These are phyloP conservation scores for Unio pictorum DNA, from an alignment of 2,888 invertebrate genomes.

Conservation along the genomic window DNA sequence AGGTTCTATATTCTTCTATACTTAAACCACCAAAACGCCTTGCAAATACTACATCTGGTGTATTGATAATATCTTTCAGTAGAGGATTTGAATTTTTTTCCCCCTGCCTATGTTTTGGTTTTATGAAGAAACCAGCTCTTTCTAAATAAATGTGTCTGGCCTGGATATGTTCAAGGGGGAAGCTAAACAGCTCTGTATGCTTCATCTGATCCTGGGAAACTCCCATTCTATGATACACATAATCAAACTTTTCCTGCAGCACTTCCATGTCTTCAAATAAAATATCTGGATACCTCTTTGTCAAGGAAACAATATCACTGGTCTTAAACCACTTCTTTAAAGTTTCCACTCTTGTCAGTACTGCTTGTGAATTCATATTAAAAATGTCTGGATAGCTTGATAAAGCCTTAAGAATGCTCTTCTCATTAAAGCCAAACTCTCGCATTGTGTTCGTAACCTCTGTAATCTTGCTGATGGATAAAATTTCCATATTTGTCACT, in stretches of 20 bases:
- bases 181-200: slow-evolving; percentile 31
- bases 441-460: slow-evolving; percentile 12
- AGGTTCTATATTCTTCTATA: slow-evolving; percentile 40
- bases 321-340: slow-evolving; percentile 40
- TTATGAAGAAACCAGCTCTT: slow-evolving; percentile 41
- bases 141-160: slow-evolving; percentile 44
- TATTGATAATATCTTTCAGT: slow-evolving; percentile 37
- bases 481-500: neutral
- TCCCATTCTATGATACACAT: slow-evolving; percentile 46
- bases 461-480: slow-evolving; percentile 2
- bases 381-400: slow-evolving; percentile 14
- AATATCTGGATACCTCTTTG: slow-evolving; percentile 31
- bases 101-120: slow-evolving; percentile 21
- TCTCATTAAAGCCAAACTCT: slow-evolving; percentile 9
- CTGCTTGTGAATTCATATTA: slow-evolving; percentile 1
- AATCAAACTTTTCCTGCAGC: slow-evolving; percentile 39
- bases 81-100: slow-evolving; percentile 39
- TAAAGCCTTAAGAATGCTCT: slow-evolving; percentile 12
- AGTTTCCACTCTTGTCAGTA: slow-evolving; percentile 12
- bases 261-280: slow-evolving; percentile 29
- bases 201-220: slow-evolving; percentile 49
- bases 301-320: slow-evolving; percentile 29
- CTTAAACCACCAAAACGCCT: slow-evolving; percentile 44
- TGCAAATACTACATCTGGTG: slow-evolving; percentile 41
- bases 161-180: slow-evolving; percentile 42